Base-by-base conservation (phyloP, 2,888 invertebrate genomes). In the Apodemia hepburni region DNA sequence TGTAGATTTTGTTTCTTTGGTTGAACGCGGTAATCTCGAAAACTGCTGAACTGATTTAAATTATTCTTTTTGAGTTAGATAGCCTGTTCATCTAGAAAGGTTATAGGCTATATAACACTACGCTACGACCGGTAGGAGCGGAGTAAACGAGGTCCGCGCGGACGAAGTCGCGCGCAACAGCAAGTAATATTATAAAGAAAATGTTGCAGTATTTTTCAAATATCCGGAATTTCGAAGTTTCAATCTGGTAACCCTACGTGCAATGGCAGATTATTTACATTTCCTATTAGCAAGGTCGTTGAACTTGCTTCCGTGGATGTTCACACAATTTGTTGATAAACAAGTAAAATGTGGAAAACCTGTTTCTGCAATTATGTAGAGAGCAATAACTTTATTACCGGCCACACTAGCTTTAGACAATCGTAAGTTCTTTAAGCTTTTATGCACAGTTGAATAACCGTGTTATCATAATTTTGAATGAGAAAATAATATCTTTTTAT, bases 291-390 rank as follows among this genome's bases (percentile, higher is more conserved):
- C 22, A 35, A 33, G 68, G 68, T 59, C 66, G 57, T 66, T 65
- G 64, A 68, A 64, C 64, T 54, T 49, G 60, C 65, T 64, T 65
- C 65, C 68, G 66, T 68, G 65, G 66, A 68, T 65, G 63, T 62
- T 57, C 54, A 57, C 27, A 57, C 54, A 57, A 57, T 57, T 57
- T 57, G 54, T 57, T 57, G 54, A 57, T 57, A 57, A 57, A 57
- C 54, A 57, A 57, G 54, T 57, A 57, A 57, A 57, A 57, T 57
- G 54, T 57, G 54, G 11, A 27, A 27, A 57, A 57, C 54, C 54
- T 57, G 54, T 57, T 57, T 57, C 54, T 57, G 54, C 54, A 57
- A 57, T 57, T 57, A 57, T 57, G 54, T 22, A 57, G 54, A 27
- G 54, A 57, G 54, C 54, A 57, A 57, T 57, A 57, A 57, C 54